These are phyloP conservation scores for Megalurothrips usitatus DNA, from an alignment of 2,888 invertebrate species.

Conservation along the genomic window DNA sequence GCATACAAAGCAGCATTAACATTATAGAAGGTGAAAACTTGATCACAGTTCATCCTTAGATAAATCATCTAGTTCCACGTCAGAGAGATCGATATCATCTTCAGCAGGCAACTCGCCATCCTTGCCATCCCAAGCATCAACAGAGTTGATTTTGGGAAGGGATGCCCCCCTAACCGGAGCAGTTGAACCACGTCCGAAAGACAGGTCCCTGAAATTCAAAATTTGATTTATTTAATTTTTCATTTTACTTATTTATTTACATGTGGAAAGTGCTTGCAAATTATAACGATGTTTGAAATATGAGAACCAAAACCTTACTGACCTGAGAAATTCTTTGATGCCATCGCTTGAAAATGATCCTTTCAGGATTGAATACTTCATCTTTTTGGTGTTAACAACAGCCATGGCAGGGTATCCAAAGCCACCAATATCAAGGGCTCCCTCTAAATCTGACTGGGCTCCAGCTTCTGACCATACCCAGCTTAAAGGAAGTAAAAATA, in stretches of 20 bases:
- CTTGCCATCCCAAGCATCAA: constrained; percentile 89
- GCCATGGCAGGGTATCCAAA: constrained; percentile 99
- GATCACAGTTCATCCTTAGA: constrained; percentile 66
- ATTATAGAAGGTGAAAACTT: neutral
- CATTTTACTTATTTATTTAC: too few relatives aligned
- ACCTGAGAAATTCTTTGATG: constrained; percentile 89
- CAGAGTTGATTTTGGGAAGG: constrained; percentile 64
- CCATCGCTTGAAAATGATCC: constrained; percentile 94
- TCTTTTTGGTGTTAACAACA: constrained; percentile 91
- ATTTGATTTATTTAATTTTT: neutral
- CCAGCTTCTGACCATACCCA: constrained; percentile 97
- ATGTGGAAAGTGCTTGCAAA: too few relatives aligned
- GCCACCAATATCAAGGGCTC: constrained; percentile 87
- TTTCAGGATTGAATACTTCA: constrained; percentile 88
- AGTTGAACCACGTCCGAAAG: constrained; percentile 89
- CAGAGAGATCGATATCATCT: constrained; percentile 89
- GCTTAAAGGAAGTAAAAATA: constrained; percentile 43
- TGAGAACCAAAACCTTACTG: constrained; percentile 31
- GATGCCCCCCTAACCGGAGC: constrained; percentile 78
- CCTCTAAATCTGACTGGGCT: constrained; percentile 77
- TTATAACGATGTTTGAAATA: neutral
- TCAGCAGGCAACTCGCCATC: constrained; percentile 81
- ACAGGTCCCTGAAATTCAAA: constrained; percentile 63
- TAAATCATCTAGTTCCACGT: constrained; percentile 71
- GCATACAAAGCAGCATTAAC: neutral